A percentile compares a stretch with the other conserved stretches of the same genome.
These are phyloP conservation scores for Brachyptera risi DNA, from an alignment of 2,888 invertebrate genomes.

Conservation along the genomic window DNA sequence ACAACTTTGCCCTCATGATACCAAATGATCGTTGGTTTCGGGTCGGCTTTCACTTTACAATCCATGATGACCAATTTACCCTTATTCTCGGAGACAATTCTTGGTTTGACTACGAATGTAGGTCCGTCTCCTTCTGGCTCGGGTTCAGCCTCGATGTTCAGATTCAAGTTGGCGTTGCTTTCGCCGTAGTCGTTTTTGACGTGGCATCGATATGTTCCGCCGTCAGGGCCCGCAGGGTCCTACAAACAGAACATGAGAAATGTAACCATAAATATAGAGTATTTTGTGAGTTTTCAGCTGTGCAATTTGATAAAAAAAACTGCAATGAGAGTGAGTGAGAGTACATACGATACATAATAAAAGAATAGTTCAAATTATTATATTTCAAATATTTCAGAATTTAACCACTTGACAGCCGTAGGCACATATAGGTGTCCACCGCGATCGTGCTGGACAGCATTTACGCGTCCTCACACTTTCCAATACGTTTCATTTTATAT, in stretches of 20 bases:
- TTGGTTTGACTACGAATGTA: conserved; percentile 87
- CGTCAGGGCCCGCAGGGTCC: conserved; percentile 78
- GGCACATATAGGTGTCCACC: too few species aligned
- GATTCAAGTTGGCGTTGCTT: conserved; percentile 92
- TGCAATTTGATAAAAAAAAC: not conserved
- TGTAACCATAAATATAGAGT: not conserved
- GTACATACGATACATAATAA: too few species aligned
- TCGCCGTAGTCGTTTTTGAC: conserved; percentile 95
- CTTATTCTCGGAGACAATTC: conserved; percentile 73
- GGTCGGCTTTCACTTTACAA: conserved; percentile 77
- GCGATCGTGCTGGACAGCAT: too few species aligned
- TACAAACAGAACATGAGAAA: conserved; percentile 42
- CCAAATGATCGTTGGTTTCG: conserved; percentile 80
- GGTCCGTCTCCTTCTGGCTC: conserved; percentile 92
- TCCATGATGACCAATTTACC: conserved; percentile 86
- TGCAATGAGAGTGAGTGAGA: too few species aligned
- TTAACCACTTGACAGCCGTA: too few species aligned
- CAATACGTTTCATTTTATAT: too few species aligned
- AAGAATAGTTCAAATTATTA: too few species aligned
- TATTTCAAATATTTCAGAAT: too few species aligned
- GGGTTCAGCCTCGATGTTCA: conserved; percentile 96
- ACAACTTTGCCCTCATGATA: conserved; percentile 74
- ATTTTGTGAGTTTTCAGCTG: not conserved
- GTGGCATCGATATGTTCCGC: conserved; percentile 88
- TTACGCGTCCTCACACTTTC: too few species aligned